Base-by-base conservation (phyloP, 2,797 vertebrate genomes). In the Margarornis squamiger region DNA sequence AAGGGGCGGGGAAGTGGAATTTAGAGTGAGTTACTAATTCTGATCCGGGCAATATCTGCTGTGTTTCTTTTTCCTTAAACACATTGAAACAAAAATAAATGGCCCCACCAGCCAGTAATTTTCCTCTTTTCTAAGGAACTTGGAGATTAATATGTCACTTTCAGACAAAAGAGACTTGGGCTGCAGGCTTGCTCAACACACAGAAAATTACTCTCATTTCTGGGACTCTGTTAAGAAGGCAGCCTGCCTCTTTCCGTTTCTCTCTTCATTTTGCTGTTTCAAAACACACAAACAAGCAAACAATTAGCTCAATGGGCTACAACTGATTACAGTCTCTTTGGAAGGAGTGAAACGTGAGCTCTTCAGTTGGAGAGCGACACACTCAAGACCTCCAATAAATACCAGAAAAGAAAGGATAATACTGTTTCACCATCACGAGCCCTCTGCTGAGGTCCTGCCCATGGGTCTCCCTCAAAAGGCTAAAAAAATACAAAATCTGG, bases 21-120 rank as follows among this genome's bases (percentile, higher is more conserved):
- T 38, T 51, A 16, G 4, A 36, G 52, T 2, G 21, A 93, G 41
- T 23, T 49, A 26, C n/a, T 73, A 55, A 38, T 73, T 86, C 74
- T 84, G 63, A 72, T 73, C n/a, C 62, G 86, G 71, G 45, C 22
- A 36, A 55, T 27, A 89, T 22, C 55, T 55, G 26, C 54, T 57
- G 16, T 48, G 34, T 36, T 89, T 68, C 24, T 77, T 90, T 75
- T 63, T 48, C 58, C 39, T 92, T 95, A 87, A 92, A 87, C 27
- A 67, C 30, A 39, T 3, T 63, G 62, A 72, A 93, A 76, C 34
- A 77, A 92, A 83, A 96, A 92, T 39, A 89, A 94, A 95, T 57
- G 39, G 71, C 39, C 65, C 73, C 55, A 68, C 27, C 73, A 83
- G 77, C 65, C 72, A 87, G 67, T 66, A 86, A 78, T 93, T 94